phyloP scores from a whole-genome alignment of 2,888 invertebrate species.

The Atethmia centrago region DNA sequence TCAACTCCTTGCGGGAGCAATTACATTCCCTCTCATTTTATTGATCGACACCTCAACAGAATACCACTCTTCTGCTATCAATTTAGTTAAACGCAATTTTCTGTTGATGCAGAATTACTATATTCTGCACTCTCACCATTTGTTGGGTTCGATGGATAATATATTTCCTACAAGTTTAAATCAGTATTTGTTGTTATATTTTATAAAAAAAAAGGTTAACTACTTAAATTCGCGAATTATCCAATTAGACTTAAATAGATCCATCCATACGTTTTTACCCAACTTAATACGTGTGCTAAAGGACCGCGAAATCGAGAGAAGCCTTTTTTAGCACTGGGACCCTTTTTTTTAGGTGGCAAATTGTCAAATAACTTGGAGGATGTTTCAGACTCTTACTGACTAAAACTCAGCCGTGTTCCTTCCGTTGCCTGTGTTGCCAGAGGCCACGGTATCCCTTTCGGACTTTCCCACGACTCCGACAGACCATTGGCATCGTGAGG shows the following conservation, averaged over 20 bases:
- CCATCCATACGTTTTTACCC: background rate
- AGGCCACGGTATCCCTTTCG: too few species aligned
- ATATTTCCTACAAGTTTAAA: background rate
- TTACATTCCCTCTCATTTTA: constrained; percentile 37
- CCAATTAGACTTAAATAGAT: background rate
- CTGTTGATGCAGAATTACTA: background rate
- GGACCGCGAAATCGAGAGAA: background rate
- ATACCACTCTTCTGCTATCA: background rate
- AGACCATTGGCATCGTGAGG: too few species aligned
- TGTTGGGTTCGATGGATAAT: background rate
- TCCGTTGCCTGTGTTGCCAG: too few species aligned
- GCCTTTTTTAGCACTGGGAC: background rate
- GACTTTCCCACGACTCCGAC: too few species aligned
- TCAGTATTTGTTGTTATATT: background rate
- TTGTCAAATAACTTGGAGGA: too few species aligned
- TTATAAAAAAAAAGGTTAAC: background rate
- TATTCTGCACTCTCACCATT: background rate
- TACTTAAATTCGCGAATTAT: background rate
- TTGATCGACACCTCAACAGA: constrained; percentile 32
- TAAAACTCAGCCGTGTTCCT: too few species aligned
- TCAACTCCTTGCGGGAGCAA: constrained; percentile 30
- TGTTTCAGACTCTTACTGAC: too few species aligned
- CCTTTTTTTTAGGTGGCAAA: too few species aligned
- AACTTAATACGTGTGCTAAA: too few species aligned
- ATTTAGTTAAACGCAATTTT: constrained; percentile 7